These are phyloP conservation scores for Magallana ariakensis DNA, from an alignment of 1,140 invertebrate genomes.

Conservation along the genomic window DNA sequence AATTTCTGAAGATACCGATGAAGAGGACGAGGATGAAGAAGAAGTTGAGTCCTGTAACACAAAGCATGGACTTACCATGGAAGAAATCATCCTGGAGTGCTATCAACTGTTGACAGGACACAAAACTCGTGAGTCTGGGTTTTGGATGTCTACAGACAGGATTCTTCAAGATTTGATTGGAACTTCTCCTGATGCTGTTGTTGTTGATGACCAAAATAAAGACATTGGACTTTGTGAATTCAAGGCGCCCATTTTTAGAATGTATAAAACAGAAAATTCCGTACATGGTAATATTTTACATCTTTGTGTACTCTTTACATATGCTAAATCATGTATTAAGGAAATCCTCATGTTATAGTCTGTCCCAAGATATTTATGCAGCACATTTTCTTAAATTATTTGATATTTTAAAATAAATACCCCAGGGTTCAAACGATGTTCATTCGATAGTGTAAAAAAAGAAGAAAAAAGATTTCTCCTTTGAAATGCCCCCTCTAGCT, in stretches of 20 bases:
- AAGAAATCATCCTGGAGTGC: constrained; percentile 60
- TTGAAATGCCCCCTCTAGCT: too few relatives aligned
- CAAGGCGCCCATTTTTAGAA: constrained; percentile 67
- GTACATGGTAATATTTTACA: constrained; percentile 43
- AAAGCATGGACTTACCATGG: constrained; percentile 59
- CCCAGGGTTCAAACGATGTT: too few relatives aligned
- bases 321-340: too few relatives aligned
- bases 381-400: too few relatives aligned
- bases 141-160: constrained; percentile 61
- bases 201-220: constrained; percentile 53
- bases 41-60: constrained; percentile 59
- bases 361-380: too few relatives aligned
- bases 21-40: constrained; percentile 34
- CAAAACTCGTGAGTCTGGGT: constrained; percentile 60
- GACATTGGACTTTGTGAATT: constrained; percentile 70
- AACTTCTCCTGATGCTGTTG: constrained; percentile 71
- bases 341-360: too few relatives aligned
- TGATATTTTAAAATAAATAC: too few relatives aligned
- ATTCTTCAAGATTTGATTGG: constrained; percentile 63
- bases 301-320: too few relatives aligned
- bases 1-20: constrained; percentile 54
- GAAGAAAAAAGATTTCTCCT: too few relatives aligned
- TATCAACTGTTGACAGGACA: constrained; percentile 59
- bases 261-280: constrained; percentile 57
- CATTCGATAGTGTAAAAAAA: too few relatives aligned